A percentile compares a stretch with the other conserved stretches of the same genome.
These are phyloP conservation scores for Eueremaeus valkanovi DNA, from an alignment of 2,888 invertebrate species.

Conservation along the genomic window DNA sequence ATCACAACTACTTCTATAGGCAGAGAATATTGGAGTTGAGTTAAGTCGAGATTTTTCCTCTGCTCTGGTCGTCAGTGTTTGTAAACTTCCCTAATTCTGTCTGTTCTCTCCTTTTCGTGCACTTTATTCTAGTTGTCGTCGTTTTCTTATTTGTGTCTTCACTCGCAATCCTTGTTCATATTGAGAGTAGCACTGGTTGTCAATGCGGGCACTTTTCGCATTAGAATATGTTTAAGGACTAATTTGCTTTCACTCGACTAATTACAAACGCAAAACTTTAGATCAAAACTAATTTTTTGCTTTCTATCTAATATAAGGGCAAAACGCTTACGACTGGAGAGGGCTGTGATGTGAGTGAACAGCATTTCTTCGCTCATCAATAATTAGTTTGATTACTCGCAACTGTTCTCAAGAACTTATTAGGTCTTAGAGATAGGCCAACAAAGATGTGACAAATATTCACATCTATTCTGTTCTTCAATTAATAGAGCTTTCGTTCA, in stretches of 20 bases:
- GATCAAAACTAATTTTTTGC: conserved; percentile 7
- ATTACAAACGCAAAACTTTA: conserved; percentile 18
- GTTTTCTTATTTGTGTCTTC: too few relatives aligned
- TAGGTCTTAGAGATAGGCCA: not conserved
- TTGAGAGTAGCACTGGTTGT: not conserved
- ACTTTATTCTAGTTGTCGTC: not conserved
- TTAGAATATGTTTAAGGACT: conserved; percentile 37
- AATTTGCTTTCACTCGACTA: conserved; percentile 38
- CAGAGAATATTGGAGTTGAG: not conserved
- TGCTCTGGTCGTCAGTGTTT: not conserved
- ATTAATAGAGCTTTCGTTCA: not conserved
- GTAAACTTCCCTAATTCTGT: not conserved
- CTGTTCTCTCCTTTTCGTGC: not conserved
- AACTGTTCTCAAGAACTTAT: conserved; percentile 17
- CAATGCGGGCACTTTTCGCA: conserved; percentile 34
- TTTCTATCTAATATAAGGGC: not conserved
- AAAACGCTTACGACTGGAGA: not conserved
- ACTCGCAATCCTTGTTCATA: too few relatives aligned
- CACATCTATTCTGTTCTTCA: not conserved
- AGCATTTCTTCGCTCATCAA: conserved; percentile 19
- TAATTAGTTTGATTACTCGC: conserved; percentile 38
- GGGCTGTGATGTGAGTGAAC: not conserved
- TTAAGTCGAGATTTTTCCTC: not conserved
- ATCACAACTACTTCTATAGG: not conserved
- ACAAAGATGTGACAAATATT: conserved; percentile 21